Base-by-base conservation (phyloP, 2,888 invertebrate genomes). In the Tholera decimalis region DNA sequence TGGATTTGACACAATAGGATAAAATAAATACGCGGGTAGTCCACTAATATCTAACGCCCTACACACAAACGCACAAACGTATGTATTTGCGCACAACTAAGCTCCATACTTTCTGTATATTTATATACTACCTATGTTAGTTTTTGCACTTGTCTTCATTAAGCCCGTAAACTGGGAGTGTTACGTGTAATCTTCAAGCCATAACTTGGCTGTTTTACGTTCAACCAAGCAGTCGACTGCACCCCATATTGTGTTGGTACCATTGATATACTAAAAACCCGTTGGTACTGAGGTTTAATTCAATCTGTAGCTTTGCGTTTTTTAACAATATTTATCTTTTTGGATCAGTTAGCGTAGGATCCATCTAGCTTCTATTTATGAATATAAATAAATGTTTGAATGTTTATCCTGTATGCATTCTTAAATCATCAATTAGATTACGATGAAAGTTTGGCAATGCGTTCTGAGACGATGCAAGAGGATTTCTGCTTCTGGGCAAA, bases 91-190 rank as follows among this genome's bases (percentile, higher is more conserved):
- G 39, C 33, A 30, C 39, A 43, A 37, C 9, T n/a, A 50, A n/a
- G 30, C 7, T 28, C 35, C 35, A 15, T 30, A 43, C 26, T 65
- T n/a, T 26, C 43, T 46, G 33, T 51, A 3, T 35, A 35, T 15
- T n/a, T n/a, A n/a, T n/a, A 13, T 13, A 43, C 28, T 28, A 22
- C 9, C 15, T 55, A 26, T 58, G 41, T 65, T 71, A 30, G 50
- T 66, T 72, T 66, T 71, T 72, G 66, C 60, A 46, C 54, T 41
- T 66, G 51, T 56, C 46, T 26, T 24, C 50, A 37, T 43, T 47
- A 55, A 35, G 33, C 24, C 39, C 49, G 39, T 53, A 43, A 59
- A 35, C 30, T 68, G 47, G 41, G 50, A 55, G 49, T 57, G 68
- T 67, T 24, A 63, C 46, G 22, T 54, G 46, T 58, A 68, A 68